Percentiles rank a stretch among this genome's conserved stretches.
Conservation (phyloP, 2,797 vertebrate species). For the Lepilemur septentrionalis region DNA sequence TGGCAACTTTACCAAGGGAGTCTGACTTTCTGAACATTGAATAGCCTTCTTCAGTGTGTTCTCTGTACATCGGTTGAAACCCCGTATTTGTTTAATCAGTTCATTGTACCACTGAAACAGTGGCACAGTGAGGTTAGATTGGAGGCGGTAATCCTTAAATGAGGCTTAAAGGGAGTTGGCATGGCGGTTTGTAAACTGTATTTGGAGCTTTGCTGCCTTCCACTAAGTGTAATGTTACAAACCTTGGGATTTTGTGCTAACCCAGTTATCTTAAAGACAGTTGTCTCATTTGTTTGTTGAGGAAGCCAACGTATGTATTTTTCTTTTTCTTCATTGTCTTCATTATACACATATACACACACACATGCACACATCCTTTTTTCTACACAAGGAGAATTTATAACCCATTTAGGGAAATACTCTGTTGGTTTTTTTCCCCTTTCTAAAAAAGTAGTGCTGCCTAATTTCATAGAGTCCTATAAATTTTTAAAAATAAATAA, state of each 20-base stretch:
- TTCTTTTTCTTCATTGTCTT: background rate
- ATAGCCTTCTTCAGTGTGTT: background rate
- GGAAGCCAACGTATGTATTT: background rate
- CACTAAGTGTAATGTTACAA: background rate
- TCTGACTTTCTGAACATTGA: background rate
- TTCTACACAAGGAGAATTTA: background rate
- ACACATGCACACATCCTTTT: background rate
- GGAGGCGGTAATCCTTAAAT: constrained; percentile 31
- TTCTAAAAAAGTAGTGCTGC: background rate
- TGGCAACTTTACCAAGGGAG: background rate
- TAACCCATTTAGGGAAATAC: background rate
- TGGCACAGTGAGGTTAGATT: background rate
- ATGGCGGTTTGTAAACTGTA: background rate
- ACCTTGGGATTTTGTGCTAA: background rate
- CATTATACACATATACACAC: background rate
- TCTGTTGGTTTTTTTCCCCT: background rate
- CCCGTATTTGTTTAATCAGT: constrained; percentile 27
- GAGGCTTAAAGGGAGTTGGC: constrained; percentile 25
- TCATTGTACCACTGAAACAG: constrained; percentile 14
- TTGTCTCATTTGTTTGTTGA: background rate
- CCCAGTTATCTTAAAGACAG: background rate
- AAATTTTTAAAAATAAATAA: constrained; percentile 17
- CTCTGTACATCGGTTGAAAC: constrained; percentile 28
- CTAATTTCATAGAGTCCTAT: constrained; percentile 17
- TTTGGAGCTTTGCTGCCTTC: constrained; percentile 24